These are phyloP conservation scores for Brachyopa scutellaris DNA, from an alignment of 2,888 invertebrate genomes.

Conservation along the genomic window DNA sequence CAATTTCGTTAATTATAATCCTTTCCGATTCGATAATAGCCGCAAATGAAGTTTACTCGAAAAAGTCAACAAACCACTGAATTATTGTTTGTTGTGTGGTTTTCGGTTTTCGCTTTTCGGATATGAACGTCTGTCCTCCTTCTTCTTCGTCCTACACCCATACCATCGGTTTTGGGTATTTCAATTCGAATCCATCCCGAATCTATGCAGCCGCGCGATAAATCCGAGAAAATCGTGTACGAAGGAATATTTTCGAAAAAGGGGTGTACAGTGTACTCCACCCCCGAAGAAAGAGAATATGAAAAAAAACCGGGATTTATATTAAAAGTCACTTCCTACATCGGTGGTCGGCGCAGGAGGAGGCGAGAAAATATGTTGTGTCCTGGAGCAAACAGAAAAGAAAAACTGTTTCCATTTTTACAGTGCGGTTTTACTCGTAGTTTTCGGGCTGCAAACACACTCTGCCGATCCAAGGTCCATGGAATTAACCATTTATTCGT, in stretches of 20 bases:
- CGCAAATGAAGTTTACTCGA: constrained; percentile 75
- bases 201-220: constrained; percentile 3
- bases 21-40: constrained; percentile 81
- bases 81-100: constrained; percentile 73
- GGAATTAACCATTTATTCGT: constrained; percentile 72
- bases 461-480: constrained; percentile 38
- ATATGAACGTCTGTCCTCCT: constrained; percentile 57
- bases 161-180: not conserved
- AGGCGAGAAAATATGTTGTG: constrained; percentile 55
- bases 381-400: constrained; percentile 25
- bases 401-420: constrained; percentile 45
- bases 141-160: not conserved
- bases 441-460: constrained; percentile 33
- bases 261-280: constrained; percentile 65
- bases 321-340: constrained; percentile 65
- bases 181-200: not conserved
- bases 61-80: constrained; percentile 75
- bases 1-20: constrained; percentile 81
- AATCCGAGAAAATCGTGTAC: not conserved
- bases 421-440: constrained; percentile 24
- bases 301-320: constrained; percentile 48
- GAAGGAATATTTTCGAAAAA: constrained; percentile 38
- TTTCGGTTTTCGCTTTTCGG: too few relatives aligned
- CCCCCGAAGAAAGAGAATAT: constrained; percentile 18
- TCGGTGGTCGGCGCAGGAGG: constrained; percentile 17